Evolutionary conservation across 2,113 vertebrate genomes (phyloP).

Genomic region (Rhinolophus sinicus): DNA sequence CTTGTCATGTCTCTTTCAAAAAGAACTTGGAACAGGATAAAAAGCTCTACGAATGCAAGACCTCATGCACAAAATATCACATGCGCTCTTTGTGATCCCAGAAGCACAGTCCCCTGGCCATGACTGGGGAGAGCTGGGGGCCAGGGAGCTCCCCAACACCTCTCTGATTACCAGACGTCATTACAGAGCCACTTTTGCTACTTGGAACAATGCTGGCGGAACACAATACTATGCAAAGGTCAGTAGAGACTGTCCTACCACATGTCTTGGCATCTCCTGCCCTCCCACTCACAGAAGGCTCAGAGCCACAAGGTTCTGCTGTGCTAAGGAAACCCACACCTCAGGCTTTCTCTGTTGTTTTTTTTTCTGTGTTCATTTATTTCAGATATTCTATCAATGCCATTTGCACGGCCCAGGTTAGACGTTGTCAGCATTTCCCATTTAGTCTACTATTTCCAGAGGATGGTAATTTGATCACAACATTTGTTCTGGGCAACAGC

Average conservation of each 20-base stretch:
- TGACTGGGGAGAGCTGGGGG: neutral
- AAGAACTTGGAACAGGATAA: neutral
- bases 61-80: neutral
- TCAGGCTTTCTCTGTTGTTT: conserved; percentile 41
- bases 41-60: neutral
- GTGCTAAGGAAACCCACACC: conserved; percentile 69
- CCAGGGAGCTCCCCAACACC: neutral
- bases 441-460: conserved; percentile 74
- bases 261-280: neutral
- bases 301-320: conserved; percentile 50
- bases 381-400: conserved; percentile 81
- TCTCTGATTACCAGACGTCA: conserved; percentile 40
- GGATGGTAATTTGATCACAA: conserved; percentile 75
- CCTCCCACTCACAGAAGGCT: neutral
- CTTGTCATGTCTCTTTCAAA: neutral
- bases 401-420: conserved; percentile 71
- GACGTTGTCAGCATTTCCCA: conserved; percentile 79
- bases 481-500: conserved; percentile 71
- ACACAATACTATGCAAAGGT: conserved; percentile 58
- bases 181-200: conserved; percentile 34
- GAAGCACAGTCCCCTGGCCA: accelerated
- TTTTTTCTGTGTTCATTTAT: conserved; percentile 66
- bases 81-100: accelerated
- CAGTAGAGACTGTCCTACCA: conserved; percentile 42
- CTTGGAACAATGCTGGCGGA: conserved; percentile 51